Conservation (phyloP, 2,797 vertebrate genomes). For the Rhynchonycteris naso region DNA sequence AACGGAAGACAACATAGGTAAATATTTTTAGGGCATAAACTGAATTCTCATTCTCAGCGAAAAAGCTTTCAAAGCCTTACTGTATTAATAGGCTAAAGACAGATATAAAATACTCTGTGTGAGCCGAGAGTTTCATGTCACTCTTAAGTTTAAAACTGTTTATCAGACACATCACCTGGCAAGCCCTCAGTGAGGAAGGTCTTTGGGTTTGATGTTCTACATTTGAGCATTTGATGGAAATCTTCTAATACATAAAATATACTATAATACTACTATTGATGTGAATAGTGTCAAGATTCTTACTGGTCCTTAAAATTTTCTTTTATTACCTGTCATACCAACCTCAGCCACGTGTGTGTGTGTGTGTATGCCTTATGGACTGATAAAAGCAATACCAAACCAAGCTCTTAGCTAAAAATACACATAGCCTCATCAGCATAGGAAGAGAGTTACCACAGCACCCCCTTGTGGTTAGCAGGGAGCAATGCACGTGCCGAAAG, state of each 20-base stretch:
- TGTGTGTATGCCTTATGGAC: accelerated
- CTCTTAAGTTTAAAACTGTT: background rate
- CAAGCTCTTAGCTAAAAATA: background rate
- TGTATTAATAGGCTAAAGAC: background rate
- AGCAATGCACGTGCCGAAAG: background rate
- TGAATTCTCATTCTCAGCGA: background rate
- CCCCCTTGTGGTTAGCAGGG: background rate
- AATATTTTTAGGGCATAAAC: background rate
- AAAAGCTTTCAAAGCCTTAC: background rate
- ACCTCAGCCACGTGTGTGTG: background rate
- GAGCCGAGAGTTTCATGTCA: background rate
- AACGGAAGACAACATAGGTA: background rate
- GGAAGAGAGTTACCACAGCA: background rate
- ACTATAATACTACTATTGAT: background rate
- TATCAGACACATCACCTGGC: background rate
- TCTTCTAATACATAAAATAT: background rate
- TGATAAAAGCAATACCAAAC: background rate
- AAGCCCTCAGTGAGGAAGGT: background rate
- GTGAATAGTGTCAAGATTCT: background rate
- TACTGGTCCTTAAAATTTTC: background rate
- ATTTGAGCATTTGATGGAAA: background rate
- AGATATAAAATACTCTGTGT: background rate
- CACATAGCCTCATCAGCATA: background rate
- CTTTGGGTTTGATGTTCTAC: background rate
- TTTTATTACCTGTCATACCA: background rate